Evolutionary conservation across 2,888 invertebrate genomes (phyloP), one percentile per base, ranked within the genome.

Genomic region (Aricia artaxerxes): DNA sequence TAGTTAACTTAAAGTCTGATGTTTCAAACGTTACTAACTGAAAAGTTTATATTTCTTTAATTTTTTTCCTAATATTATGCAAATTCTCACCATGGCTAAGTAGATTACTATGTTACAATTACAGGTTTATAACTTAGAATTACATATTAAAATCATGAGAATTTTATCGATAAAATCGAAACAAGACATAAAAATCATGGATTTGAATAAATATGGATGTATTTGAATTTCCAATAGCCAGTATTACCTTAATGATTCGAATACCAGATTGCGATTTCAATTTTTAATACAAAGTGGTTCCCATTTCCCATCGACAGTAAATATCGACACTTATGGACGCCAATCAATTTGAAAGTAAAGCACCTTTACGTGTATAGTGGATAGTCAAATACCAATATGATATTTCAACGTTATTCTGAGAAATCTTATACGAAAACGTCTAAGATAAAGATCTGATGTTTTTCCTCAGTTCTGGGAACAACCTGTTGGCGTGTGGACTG

Each of bases 401-500:
- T 57, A 57, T 61, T 24, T 24, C 13, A n/a, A 6, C n/a, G 61
- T 61, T 6, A 61, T 61, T 61, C 5, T 1, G n/a, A 61, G 24
- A n/a, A 61, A 61, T n/a, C 5, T n/a, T 16, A 60, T n/a, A n/a
- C 60, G 16, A 64, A 16, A 64, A 24, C 24, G 7, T 64, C 64
- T 69, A 11, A 69, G 69, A 69, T 35, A 69, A 69, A 35, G 69
- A 69, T 69, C 38, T 69, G 35, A 31, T 31, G 4, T 64, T 69
- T 69, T 69, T 69, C 69, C 13, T 69, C 35, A 69, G 35, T 69
- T 69, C 69, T 69, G 64, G 35, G 69, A 69, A 40, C 49, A 69
- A 49, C 75, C 13, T 38, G 69, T 77, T 76, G 78, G 78, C 79
- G 77, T 73, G 77, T 61, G 61, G 77, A 78, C 6, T 77, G 60